Conservation (phyloP, 2,113 vertebrate species). For the Irena cyanogastra region DNA sequence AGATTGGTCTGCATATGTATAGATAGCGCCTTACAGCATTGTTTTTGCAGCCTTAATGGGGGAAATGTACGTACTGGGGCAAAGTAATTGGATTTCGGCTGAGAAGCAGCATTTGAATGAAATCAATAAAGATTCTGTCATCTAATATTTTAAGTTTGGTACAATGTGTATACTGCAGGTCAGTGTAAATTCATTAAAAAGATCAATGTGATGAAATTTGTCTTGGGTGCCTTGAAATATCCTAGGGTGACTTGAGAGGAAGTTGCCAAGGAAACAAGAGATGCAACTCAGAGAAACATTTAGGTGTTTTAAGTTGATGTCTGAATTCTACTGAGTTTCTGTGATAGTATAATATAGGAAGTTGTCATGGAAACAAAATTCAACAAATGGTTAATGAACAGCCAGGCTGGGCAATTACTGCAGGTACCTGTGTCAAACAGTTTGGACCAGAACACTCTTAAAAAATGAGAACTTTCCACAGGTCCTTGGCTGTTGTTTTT, state of each 20-base stretch:
- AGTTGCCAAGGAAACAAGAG: slow-evolving; percentile 61
- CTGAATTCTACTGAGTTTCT: slow-evolving; percentile 12
- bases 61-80: slow-evolving; percentile 6
- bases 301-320: slow-evolving; percentile 20
- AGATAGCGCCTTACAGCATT: background rate
- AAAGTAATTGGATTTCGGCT: slow-evolving; percentile 54
- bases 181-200: slow-evolving; percentile 56
- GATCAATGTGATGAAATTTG: slow-evolving; percentile 40
- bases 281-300: slow-evolving; percentile 26
- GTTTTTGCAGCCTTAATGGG: slow-evolving; percentile 26
- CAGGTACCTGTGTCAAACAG: background rate
- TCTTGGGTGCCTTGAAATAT: slow-evolving; percentile 45
- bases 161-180: slow-evolving; percentile 13
- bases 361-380: slow-evolving; percentile 58
- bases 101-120: slow-evolving; percentile 47
- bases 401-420: background rate
- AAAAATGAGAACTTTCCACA: background rate
- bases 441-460: background rate
- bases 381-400: slow-evolving; percentile 29
- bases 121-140: slow-evolving; percentile 58
- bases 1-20: background rate
- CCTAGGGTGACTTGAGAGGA: slow-evolving; percentile 30
- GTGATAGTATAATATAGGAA: background rate
- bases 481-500: background rate
- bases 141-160: slow-evolving; percentile 60